Base-by-base conservation (phyloP, 2,113 vertebrate genomes). In the Stictonetta naevosa region DNA sequence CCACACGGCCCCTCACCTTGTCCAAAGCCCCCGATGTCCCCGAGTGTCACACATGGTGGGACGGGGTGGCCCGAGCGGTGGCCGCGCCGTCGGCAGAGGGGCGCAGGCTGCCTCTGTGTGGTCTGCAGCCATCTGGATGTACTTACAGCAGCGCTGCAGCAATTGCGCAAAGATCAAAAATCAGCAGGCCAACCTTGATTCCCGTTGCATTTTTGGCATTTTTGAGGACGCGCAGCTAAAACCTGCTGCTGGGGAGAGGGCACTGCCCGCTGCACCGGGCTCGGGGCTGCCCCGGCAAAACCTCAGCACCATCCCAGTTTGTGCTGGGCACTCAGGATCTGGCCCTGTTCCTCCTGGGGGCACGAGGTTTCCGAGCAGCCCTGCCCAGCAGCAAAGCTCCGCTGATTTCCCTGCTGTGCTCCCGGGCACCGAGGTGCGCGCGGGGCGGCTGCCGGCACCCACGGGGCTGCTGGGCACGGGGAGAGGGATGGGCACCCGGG, bases 61-160 rank as follows among this genome's bases (percentile, higher is more conserved):
- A 5, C 0, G 0, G 48, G 76, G 91, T 77, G 75, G 73, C 91
- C 26, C 8, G 0, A 28, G 71, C 18, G 75, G 91, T 92, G 88
- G 58, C 59, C 1, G 0, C 40, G 56, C 21, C 4, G 11, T 74
- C 7, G 7, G 77, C 8, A 2, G 78, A 4, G 4, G 73, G 89
- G 59, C 8, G 5, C 1, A 34, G 40, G 7, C 85, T 58, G 92
- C 55, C 50, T 23, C 94, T 96, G 97, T 98, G 98, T 98, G 99
- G 98, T 98, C 98, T 93, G 95, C 86, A 96, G 91, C 97, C 98
- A 98, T 98, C 98, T 99, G 98, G 98, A 98, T 94, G 95, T 94
- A 94, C 97, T 99, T 98, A 98, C 87, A 98, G 97, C 97, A 96
- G 84, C 91, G 96, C 98, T 98, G 97, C 98, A 97, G 97, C 95